These are phyloP conservation scores for Periplaneta americana DNA, from an alignment of 1,140 invertebrate species.

Conservation along the genomic window DNA sequence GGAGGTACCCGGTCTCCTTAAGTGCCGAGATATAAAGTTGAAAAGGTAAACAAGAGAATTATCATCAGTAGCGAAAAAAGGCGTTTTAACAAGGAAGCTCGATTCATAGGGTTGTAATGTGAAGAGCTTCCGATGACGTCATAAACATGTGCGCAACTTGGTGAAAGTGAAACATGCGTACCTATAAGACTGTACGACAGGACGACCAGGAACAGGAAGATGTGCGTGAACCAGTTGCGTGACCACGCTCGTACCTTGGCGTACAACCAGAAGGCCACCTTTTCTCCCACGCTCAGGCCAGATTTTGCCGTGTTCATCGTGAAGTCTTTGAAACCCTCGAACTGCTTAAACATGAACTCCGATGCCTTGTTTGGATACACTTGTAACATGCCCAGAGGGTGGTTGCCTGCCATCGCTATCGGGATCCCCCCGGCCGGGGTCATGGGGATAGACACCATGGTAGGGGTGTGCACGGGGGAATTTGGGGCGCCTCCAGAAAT, in stretches of 20 bases:
- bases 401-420: not conserved
- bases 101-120: too few species aligned
- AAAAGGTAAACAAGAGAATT: too few species aligned
- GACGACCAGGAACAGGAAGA: constrained; percentile 73
- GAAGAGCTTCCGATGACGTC: too few species aligned
- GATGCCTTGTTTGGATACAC: constrained; percentile 58
- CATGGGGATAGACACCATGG: constrained; percentile 6
- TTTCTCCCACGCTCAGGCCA: constrained; percentile 74
- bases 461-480: not conserved
- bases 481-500: not conserved
- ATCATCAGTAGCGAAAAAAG: too few species aligned
- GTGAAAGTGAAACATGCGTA: too few species aligned
- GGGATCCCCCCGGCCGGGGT: constrained; percentile 8
- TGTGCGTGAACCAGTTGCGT: constrained; percentile 81
- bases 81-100: too few species aligned
- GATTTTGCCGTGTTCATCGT: constrained; percentile 64
- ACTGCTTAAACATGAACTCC: constrained; percentile 68
- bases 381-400: constrained; percentile 4
- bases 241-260: constrained; percentile 71
- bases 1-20: too few species aligned
- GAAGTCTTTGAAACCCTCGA: constrained; percentile 63
- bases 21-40: too few species aligned
- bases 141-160: too few species aligned
- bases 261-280: constrained; percentile 71
- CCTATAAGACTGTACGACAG: constrained; percentile 71